phyloP scores from a whole-genome alignment of 2,888 invertebrate species.

The Silvanus unidentatus region DNA sequence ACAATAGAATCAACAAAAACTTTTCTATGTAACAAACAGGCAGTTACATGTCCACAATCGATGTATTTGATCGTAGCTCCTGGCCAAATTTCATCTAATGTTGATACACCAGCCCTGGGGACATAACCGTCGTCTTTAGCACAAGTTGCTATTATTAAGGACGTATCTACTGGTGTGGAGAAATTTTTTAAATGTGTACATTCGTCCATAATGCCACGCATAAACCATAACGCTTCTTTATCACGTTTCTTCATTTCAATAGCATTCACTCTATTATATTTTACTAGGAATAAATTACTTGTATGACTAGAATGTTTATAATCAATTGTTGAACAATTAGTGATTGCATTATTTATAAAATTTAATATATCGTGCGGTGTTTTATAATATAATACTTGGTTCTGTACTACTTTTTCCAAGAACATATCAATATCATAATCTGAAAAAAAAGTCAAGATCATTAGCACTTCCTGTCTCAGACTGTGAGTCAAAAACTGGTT shows the following conservation, averaged over 20 bases:
- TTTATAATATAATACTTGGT: slow-evolving; percentile 18
- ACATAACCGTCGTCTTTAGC: slow-evolving; percentile 85
- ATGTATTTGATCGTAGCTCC: slow-evolving; percentile 80
- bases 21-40: slow-evolving; percentile 75
- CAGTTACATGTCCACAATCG: slow-evolving; percentile 80
- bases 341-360: slow-evolving; percentile 20
- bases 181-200: slow-evolving; percentile 94
- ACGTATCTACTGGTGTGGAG: slow-evolving; percentile 77
- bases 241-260: slow-evolving; percentile 63
- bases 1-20: slow-evolving; percentile 61
- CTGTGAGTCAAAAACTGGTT: too few relatives aligned
- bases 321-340: slow-evolving; percentile 26
- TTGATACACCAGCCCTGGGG: slow-evolving; percentile 72
- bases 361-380: slow-evolving; percentile 39
- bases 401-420: not conserved
- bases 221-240: slow-evolving; percentile 75
- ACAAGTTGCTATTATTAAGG: slow-evolving; percentile 82
- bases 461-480: too few relatives aligned
- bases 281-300: slow-evolving; percentile 12
- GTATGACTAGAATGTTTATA: slow-evolving; percentile 26
- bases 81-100: slow-evolving; percentile 83
- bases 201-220: slow-evolving; percentile 96
- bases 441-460: slow-evolving; percentile 14
- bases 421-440: slow-evolving; percentile 20
- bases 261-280: slow-evolving; percentile 17